phyloP scores from a whole-genome alignment of 2,113 vertebrate species.

The Anthoscopus minutus region DNA sequence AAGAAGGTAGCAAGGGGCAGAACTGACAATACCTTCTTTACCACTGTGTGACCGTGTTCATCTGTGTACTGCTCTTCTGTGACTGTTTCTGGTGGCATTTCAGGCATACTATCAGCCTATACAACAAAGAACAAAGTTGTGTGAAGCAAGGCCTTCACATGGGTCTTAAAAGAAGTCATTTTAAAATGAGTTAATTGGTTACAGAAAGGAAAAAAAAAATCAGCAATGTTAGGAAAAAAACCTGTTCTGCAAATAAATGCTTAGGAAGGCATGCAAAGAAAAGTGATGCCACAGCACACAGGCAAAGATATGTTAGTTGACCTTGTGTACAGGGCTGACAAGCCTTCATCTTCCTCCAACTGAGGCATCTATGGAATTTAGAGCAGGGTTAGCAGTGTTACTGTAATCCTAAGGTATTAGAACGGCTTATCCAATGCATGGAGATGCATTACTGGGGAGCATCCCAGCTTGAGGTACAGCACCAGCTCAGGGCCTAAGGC shows the following conservation, averaged over 20 bases:
- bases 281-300: background rate
- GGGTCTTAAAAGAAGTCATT: background rate
- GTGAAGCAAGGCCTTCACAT: background rate
- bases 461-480: background rate
- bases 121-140: background rate
- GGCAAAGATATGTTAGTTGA: background rate
- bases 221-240: background rate
- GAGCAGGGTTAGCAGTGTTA: background rate
- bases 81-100: conserved; percentile 83
- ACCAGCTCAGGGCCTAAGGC: background rate
- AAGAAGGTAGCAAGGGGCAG: background rate
- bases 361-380: background rate
- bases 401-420: background rate
- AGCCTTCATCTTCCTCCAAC: background rate
- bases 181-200: background rate
- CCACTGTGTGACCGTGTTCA: conserved; percentile 87
- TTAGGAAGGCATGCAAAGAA: conserved; percentile 7
- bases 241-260: background rate
- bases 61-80: conserved; percentile 92
- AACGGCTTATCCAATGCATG: background rate
- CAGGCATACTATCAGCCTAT: conserved; percentile 86
- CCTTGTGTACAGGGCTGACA: background rate
- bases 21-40: conserved; percentile 82
- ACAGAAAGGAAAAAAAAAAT: background rate
- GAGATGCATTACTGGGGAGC: background rate